phyloP scores from a whole-genome alignment of 1,140 invertebrate species.

The Leptopilina clavipes region DNA sequence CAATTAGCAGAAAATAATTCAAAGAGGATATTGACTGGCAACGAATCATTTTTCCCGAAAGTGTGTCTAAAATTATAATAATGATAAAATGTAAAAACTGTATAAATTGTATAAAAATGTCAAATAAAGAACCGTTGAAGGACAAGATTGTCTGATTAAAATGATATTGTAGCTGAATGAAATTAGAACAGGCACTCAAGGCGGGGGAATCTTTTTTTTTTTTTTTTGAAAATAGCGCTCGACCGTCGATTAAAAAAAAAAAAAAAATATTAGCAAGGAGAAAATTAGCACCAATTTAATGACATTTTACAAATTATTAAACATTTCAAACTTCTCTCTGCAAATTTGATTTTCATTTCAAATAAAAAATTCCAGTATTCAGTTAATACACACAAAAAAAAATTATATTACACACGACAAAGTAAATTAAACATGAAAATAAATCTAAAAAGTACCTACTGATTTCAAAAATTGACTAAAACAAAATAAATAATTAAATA shows the following conservation, averaged over 20 bases:
- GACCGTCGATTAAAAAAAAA: constrained; percentile 27
- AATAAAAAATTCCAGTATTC: not conserved
- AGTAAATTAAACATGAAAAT: too few relatives aligned
- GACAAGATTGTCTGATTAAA: constrained; percentile 5
- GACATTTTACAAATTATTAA: not conserved
- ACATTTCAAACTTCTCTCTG: not conserved
- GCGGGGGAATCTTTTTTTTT: not conserved
- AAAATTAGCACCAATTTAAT: constrained; percentile 23
- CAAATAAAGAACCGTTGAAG: not conserved
- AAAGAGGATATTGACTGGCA: too few relatives aligned
- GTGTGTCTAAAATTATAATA: not conserved
- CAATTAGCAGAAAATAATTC: too few relatives aligned
- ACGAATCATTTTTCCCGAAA: too few relatives aligned
- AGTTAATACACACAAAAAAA: not conserved
- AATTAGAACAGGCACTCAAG: constrained; percentile 1
- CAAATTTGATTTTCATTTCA: not conserved
- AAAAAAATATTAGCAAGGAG: constrained; percentile 42
- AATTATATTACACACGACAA: too few relatives aligned
- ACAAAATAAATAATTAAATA: too few relatives aligned
- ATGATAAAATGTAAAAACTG: not conserved
- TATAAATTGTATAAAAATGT: not conserved
- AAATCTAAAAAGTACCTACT: too few relatives aligned
- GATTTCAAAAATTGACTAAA: too few relatives aligned
- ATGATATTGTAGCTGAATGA: not conserved
- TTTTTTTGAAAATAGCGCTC: not conserved